Base-by-base conservation (phyloP, 2,113 vertebrate genomes). In the Amia ocellicauda region DNA sequence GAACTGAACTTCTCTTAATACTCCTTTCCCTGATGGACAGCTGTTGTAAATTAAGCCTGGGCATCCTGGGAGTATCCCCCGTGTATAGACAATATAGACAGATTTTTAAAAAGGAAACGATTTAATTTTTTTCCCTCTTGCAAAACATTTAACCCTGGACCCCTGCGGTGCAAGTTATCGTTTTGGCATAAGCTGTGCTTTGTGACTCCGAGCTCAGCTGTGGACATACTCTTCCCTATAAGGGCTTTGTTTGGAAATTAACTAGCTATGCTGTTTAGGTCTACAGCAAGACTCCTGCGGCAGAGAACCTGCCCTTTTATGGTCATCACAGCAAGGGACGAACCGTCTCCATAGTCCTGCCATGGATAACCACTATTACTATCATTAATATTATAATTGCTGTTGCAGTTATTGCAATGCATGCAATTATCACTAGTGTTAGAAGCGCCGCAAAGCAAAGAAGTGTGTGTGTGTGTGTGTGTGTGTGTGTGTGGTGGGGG, bases 191-290 rank as follows among this genome's bases (percentile, higher is more conserved):
- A 87, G 87, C 77, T 79, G 7, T 54, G 20, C 24, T 23, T 27
- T 54, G 51, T 23, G 20, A 54, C 22, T 54, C 73, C 73, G 22
- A 76, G 78, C 74, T 72, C 60, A 58, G 80, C 83, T 77, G 80
- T 81, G 88, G 89, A 87, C 80, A 81, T 78, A 66, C 85, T 88
- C 88, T 94, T 92, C 96, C 94, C 91, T 98, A 98, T 91, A 98
- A 93, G 96, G 96, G 87, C 90, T 93, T 94, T 94, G 93, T 94
- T 95, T 94, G 91, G 93, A 84, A 85, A 80, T 92, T 84, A 88
- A 87, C 88, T 93, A 86, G 91, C 90, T 82, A 89, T 80, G 89
- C 89, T 93, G 92, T 94, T 91, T 90, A 86, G 83, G 75, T 86
- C 78, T 70, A 71, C 50, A 78, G 77, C 87, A 88, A 86, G 68